Evolutionary conservation across 2,888 invertebrate genomes (phyloP).

Genomic region (Holacanthella duospinosa): DNA sequence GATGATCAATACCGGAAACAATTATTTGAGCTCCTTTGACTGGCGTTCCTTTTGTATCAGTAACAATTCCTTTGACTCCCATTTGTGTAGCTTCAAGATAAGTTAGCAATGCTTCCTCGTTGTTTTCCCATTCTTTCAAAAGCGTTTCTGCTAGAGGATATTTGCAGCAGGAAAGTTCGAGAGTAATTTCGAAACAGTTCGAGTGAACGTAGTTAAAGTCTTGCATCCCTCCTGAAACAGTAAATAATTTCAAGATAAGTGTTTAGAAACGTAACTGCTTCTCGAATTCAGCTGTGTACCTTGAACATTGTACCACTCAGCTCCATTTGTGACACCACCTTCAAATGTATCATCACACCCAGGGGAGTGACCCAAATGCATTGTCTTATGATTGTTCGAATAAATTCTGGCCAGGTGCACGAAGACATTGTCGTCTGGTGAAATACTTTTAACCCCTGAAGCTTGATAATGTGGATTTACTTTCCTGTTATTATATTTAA

Average conservation of each 20-base stretch:
- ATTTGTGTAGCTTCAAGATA: constrained; percentile 73
- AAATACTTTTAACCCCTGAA: constrained; percentile 56
- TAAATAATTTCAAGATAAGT: constrained; percentile 7
- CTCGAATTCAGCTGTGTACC: no score
- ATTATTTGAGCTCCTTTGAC: constrained; percentile 63
- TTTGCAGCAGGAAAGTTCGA: constrained; percentile 94
- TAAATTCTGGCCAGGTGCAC: constrained; percentile 64
- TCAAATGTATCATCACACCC: constrained; percentile 64
- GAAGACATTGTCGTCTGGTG: constrained; percentile 76
- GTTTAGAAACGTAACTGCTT: no score
- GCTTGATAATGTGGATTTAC: constrained; percentile 41
- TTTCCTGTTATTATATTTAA: neutral
- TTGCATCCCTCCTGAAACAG: constrained; percentile 78
- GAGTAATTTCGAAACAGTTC: constrained; percentile 92
- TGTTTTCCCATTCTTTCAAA: constrained; percentile 68
- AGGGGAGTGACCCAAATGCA: constrained; percentile 55
- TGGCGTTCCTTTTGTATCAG: constrained; percentile 52
- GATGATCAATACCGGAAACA: constrained; percentile 68
- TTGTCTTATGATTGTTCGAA: constrained; percentile 60
- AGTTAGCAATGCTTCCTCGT: constrained; percentile 70
- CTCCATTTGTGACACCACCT: constrained; percentile 81
- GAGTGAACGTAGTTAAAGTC: constrained; percentile 94
- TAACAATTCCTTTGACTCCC: constrained; percentile 58
- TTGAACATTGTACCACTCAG: constrained; percentile 76
- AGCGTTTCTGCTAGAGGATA: constrained; percentile 65